These are phyloP conservation scores for Drosophila rhopaloa DNA, from an alignment of 1,140 invertebrate species.

Conservation along the genomic window DNA sequence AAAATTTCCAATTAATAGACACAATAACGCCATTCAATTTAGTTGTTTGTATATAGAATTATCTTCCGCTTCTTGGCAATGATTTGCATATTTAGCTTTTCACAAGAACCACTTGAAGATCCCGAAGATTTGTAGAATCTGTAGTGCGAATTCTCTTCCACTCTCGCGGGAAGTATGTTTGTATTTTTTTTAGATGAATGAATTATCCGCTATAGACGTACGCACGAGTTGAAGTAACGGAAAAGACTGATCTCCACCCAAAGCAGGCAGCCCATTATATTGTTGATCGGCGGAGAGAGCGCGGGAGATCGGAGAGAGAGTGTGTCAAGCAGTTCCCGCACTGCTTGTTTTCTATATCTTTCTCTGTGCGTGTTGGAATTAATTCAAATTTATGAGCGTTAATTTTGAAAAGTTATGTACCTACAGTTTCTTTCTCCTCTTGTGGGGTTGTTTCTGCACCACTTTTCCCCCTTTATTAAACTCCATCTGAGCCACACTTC, in stretches of 20 bases:
- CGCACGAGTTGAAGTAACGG: slow-evolving; percentile 67
- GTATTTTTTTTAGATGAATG: slow-evolving; percentile 25
- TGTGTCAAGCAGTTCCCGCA: neutral
- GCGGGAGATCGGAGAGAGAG: slow-evolving; percentile 1
- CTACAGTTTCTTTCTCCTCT: neutral
- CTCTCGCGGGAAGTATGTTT: slow-evolving; percentile 7
- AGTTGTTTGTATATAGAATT: slow-evolving; percentile 21
- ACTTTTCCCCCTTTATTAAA: slow-evolving; percentile 25
- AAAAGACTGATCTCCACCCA: slow-evolving; percentile 49
- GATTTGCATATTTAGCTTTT: slow-evolving; percentile 42
- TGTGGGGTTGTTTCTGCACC: slow-evolving; percentile 6
- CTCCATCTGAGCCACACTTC: slow-evolving; percentile 31
- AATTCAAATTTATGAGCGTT: slow-evolving; percentile 77
- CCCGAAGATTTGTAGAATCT: slow-evolving; percentile 14
- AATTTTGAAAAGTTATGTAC: slow-evolving; percentile 51
- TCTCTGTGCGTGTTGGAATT: slow-evolving; percentile 51
- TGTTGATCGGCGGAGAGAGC: neutral
- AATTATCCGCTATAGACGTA: slow-evolving; percentile 21
- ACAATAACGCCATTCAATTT: slow-evolving; percentile 37
- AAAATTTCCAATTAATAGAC: slow-evolving; percentile 29
- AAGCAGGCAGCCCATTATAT: slow-evolving; percentile 40
- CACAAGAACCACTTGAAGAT: slow-evolving; percentile 49
- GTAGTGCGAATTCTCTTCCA: neutral
- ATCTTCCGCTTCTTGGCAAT: slow-evolving; percentile 36
- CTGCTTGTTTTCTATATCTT: slow-evolving; percentile 8